Evolutionary conservation across 1,140 invertebrate genomes (phyloP), one percentile per base, ranked within the genome.

Genomic region (Papilio helenus): DNA sequence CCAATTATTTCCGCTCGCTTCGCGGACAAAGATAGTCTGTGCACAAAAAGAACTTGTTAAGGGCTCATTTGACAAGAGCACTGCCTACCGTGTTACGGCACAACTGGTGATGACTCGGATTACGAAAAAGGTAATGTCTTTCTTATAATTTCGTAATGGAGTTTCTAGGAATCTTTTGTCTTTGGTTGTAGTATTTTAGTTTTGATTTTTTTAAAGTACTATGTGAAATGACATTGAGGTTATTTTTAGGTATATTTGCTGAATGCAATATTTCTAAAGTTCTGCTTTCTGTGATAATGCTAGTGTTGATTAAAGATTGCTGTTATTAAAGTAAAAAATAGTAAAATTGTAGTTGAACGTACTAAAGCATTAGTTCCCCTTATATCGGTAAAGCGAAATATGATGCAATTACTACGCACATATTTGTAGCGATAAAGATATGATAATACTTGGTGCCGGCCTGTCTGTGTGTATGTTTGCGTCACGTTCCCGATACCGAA

Each of bases 11-110:
- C 39, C 20, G 72, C 39, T 72, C 39, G 71, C 71, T 44, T 74
- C 72, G 42, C 72, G 72, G 72, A 74, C 72, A 74, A 74, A 74
- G 44, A 74, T 74, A 51, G 72, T n/a, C 72, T 44, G 71, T 74
- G 23, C 20, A 74, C 44, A 49, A 74, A 73, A 74, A 74, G 72
- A 51, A 74, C 72, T 74, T 74, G 72, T 51, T 29, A 74, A 74
- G 72, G 72, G 42, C 39, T 49, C 72, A 74, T 74, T 74, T 49
- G 72, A 49, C 44, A 44, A 74, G 44, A 49, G 72, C 72, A 16
- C 26, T 29, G 72, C 34, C 42, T 73, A 44, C 34, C 72, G 42
- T 14, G 42, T 72, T 72, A 73, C 72, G 72, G 44, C n/a, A 44
- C 39, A 49, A 46, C 42, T 23, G 72, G 72, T 74, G 72, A 49